Evolutionary conservation across 2,888 invertebrate species (phyloP).

Genomic region (Pyrrhosoma nymphula): DNA sequence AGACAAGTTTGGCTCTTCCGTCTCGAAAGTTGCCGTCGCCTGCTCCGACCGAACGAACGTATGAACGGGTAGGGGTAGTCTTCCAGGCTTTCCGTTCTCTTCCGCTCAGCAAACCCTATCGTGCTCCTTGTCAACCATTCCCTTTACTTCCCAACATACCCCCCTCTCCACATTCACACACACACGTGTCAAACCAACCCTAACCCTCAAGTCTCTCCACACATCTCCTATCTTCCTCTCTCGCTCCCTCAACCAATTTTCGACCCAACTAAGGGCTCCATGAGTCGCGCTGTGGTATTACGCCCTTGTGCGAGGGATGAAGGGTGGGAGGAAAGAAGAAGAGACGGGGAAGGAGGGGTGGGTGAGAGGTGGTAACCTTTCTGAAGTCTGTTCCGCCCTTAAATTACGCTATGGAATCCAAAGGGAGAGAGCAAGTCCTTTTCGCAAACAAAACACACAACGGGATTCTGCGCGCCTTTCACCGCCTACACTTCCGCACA

Average conservation of each 20-base stretch:
- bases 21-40: too few species aligned
- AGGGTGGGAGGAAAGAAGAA: neutral
- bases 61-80: too few species aligned
- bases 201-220: neutral
- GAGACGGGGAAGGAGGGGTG: too few species aligned
- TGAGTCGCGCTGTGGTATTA: neutral
- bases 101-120: too few species aligned
- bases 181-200: neutral
- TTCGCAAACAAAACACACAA: conserved; percentile 20
- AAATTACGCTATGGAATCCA: conserved; percentile 16
- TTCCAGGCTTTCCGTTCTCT: neutral
- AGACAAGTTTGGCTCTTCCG: too few species aligned
- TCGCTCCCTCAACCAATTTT: neutral
- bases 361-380: neutral
- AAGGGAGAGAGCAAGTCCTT: conserved; percentile 22
- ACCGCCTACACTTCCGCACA: neutral
- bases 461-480: neutral
- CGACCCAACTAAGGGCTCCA: neutral
- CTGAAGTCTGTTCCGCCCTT: conserved; percentile 4
- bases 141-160: too few species aligned
- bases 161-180: neutral
- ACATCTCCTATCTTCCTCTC: neutral
- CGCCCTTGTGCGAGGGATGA: neutral
- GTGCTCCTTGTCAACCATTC: too few species aligned
- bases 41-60: neutral